A percentile compares a stretch with the other conserved stretches of the same genome.
phyloP scores from a whole-genome alignment of 2,113 vertebrate species.

The Heterochromis multidens region DNA sequence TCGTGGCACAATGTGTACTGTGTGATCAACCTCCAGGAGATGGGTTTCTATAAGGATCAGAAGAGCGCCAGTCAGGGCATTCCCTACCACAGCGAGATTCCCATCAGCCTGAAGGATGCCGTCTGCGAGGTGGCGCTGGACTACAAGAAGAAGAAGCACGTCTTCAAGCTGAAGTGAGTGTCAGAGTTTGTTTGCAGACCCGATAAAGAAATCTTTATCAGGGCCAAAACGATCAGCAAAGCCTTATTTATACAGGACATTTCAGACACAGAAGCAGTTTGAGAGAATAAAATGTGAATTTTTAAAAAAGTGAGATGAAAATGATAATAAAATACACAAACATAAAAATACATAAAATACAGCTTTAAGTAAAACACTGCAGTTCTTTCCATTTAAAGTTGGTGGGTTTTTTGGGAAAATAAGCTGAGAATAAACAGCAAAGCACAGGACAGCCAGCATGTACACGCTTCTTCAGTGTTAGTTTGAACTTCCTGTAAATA shows the following conservation, averaged over 20 bases:
- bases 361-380: not conserved
- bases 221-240: not conserved
- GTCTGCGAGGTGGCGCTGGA: conserved; percentile 91
- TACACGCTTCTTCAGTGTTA: rapidly evolving
- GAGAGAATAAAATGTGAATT: no score
- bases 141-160: conserved; percentile 99
- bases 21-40: conserved; percentile 95
- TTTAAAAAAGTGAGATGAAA: no score
- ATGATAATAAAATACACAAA: no score
- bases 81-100: conserved; percentile 95
- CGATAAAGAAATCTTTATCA: not conserved
- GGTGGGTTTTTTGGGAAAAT: no score
- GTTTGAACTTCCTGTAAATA: not conserved
- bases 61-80: conserved; percentile 91
- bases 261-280: rapidly evolving
- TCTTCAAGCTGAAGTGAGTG: conserved; percentile 94
- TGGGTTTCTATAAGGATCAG: conserved; percentile 98
- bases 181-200: no score
- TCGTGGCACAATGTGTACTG: conserved; percentile 99
- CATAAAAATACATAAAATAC: not conserved
- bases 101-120: conserved; percentile 89
- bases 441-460: not conserved
- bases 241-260: not conserved
- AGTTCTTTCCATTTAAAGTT: not conserved
- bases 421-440: not conserved